Base-by-base conservation (phyloP, 2,113 vertebrate genomes). In the Mesocricetus auratus region DNA sequence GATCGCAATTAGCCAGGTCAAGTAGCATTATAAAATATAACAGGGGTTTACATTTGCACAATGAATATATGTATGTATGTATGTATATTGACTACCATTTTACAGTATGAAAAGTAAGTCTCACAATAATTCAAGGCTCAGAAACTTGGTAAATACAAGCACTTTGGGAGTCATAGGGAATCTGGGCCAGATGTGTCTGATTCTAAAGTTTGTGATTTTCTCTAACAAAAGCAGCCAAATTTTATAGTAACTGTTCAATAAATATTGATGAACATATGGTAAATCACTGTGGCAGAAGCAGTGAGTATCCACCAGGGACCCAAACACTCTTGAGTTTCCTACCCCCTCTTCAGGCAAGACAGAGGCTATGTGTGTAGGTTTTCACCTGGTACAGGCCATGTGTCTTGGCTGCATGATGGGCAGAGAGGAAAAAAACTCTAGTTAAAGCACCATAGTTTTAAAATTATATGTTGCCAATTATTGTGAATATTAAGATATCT, bases 401-500 rank as follows among this genome's bases (percentile, higher is more conserved):
- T 33, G n/a, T 16, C 56, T 60, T 36, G 60, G 26, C 39, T 53
- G 7, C 29, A 33, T 7, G 7, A 31, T 50, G 5, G 29, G n/a
- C n/a, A 60, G 7, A 53, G 11, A 17, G 73, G 90, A 71, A 45
- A 58, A 24, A 24, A 75, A 31, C 75, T 58, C 7, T 92, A 33
- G 15, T 64, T 95, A 93, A 85, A 33, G 31, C 73, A 73, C 31
- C 56, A 42, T 75, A 22, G 68, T 89, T 89, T 93, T 74, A 92
- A 82, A 66, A 86, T 42, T 45, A 4, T 75, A 36, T 85, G 33
- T 11, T 82, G 11, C 12, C 42, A 50, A 77, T 78, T 69, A 69
- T 19, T 89, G 50, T 42, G 50, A 42, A 71, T 69, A 78, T 69
- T n/a, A n/a, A 77, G 19, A 31, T 39, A 75, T 58, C 56, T 81